Conservation (phyloP, 2,888 invertebrate genomes). For the Xylota sylvarum region DNA sequence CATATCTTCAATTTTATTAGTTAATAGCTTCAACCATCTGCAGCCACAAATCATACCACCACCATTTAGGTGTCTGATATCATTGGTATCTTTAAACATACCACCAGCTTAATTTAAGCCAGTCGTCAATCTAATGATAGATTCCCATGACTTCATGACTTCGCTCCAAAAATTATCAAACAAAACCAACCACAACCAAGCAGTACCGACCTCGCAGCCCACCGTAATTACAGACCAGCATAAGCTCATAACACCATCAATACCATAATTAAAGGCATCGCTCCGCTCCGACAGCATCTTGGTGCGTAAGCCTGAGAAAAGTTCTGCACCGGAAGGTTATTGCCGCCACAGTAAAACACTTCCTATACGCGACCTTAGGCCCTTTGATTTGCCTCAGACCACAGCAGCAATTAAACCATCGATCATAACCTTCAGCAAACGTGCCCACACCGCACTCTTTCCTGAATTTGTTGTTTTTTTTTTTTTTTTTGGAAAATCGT, state of each 20-base stretch:
- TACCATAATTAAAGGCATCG: slow-evolving; percentile 20
- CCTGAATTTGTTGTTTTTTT: not conserved
- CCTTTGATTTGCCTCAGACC: slow-evolving; percentile 24
- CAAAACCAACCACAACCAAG: slow-evolving; percentile 15
- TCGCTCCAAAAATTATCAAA: slow-evolving; percentile 1
- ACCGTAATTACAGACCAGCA: slow-evolving; percentile 21
- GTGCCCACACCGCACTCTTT: not conserved
- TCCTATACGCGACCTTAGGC: slow-evolving; percentile 36
- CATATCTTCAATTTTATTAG: no score
- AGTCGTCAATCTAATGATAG: not conserved
- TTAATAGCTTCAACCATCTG: no score
- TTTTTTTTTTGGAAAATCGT: slow-evolving; percentile 13
- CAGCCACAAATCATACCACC: no score
- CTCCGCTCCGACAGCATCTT: not conserved
- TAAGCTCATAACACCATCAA: slow-evolving; percentile 11
- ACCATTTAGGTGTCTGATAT: no score
- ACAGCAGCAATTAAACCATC: slow-evolving; percentile 32
- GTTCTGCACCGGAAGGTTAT: slow-evolving; percentile 36
- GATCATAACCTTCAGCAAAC: slow-evolving; percentile 38
- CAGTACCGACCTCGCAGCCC: slow-evolving; percentile 15
- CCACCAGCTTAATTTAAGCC: not conserved
- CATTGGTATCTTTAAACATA: not conserved
- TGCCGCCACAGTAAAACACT: slow-evolving; percentile 21
- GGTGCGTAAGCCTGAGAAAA: slow-evolving; percentile 30
- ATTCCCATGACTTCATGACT: slow-evolving; percentile 17